Percentiles rank a stretch among this genome's conserved stretches.
phyloP scores from a whole-genome alignment of 2,888 invertebrate genomes.

The Strigamia crassipes region DNA sequence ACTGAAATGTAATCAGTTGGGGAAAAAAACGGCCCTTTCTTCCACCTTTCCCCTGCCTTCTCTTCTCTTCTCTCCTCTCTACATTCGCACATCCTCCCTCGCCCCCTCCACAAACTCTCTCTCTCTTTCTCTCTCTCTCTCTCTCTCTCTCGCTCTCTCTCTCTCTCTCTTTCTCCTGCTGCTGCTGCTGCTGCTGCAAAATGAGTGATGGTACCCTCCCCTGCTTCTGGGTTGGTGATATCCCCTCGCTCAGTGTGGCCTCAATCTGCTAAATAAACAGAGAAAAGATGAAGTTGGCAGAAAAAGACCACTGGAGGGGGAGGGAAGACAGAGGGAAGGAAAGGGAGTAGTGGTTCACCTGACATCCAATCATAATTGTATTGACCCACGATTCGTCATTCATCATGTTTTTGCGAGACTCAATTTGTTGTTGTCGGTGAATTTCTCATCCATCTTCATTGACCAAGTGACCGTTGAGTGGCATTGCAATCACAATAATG shows the following conservation, averaged over 20 bases:
- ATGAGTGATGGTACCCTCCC: slow-evolving; percentile 20
- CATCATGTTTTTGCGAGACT: slow-evolving; percentile 40
- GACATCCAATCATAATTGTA: slow-evolving; percentile 42
- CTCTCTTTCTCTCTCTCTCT: neutral
- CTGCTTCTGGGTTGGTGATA: neutral
- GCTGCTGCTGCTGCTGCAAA: neutral
- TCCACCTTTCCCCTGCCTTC: slow-evolving; percentile 34
- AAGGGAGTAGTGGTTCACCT: neutral
- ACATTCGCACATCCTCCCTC: neutral
- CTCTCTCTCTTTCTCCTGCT: neutral
- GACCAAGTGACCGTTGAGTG: slow-evolving; percentile 40
- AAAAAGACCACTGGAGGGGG: slow-evolving; percentile 19
- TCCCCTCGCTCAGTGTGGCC: slow-evolving; percentile 15
- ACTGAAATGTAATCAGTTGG: slow-evolving; percentile 44
- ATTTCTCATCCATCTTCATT: slow-evolving; percentile 36
- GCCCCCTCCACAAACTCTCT: neutral
- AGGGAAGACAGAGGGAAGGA: neutral
- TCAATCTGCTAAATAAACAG: slow-evolving; percentile 40
- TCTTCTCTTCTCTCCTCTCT: neutral
- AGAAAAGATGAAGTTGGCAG: slow-evolving; percentile 42
- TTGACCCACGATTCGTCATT: slow-evolving; percentile 36
- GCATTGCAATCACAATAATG: slow-evolving; percentile 32
- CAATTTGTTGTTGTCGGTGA: slow-evolving; percentile 32
- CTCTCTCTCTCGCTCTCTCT: neutral
- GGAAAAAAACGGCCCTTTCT: slow-evolving; percentile 39